These are phyloP conservation scores for Drosophila anomelani DNA, from an alignment of 2,888 invertebrate species.

Conservation along the genomic window DNA sequence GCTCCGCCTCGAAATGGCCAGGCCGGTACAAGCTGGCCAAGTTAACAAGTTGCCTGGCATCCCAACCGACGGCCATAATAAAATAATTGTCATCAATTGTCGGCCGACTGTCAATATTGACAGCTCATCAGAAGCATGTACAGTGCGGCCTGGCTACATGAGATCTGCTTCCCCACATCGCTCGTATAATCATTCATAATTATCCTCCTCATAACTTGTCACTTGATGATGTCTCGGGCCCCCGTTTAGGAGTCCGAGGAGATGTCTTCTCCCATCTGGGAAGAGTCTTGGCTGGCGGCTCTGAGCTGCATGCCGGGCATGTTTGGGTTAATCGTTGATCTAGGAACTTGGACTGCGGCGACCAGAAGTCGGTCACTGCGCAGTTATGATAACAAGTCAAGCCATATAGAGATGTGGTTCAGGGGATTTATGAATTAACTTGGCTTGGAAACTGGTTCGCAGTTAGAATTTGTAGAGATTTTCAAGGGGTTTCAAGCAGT, in stretches of 20 bases:
- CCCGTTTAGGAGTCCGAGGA: conserved; percentile 32
- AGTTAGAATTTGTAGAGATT: not conserved
- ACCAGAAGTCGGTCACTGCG: conserved; percentile 44
- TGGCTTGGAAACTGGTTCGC: not conserved
- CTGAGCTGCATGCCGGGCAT: conserved; percentile 30
- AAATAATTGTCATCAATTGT: conserved; percentile 72
- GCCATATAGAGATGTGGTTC: conserved; percentile 26
- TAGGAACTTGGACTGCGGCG: conserved; percentile 24
- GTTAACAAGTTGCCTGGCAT: conserved; percentile 75
- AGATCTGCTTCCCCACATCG: conserved; percentile 35
- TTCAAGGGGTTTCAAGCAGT: no score
- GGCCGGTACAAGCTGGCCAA: conserved; percentile 29
- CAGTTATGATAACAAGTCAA: conserved; percentile 43
- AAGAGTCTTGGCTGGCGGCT: not conserved
- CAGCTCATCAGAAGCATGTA: conserved; percentile 67
- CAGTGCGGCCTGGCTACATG: conserved; percentile 36
- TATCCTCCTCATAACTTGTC: conserved; percentile 43
- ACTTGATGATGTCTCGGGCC: conserved; percentile 19
- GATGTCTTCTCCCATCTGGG: conserved; percentile 8
- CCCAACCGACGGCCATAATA: conserved; percentile 54
- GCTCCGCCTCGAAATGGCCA: conserved; percentile 68
- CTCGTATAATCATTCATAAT: conserved; percentile 79
- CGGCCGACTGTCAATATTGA: conserved; percentile 73
- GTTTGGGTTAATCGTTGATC: conserved; percentile 42
- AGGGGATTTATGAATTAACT: conserved; percentile 34